These are phyloP conservation scores for Lemur catta DNA, from an alignment of 2,797 vertebrate genomes.

Conservation along the genomic window DNA sequence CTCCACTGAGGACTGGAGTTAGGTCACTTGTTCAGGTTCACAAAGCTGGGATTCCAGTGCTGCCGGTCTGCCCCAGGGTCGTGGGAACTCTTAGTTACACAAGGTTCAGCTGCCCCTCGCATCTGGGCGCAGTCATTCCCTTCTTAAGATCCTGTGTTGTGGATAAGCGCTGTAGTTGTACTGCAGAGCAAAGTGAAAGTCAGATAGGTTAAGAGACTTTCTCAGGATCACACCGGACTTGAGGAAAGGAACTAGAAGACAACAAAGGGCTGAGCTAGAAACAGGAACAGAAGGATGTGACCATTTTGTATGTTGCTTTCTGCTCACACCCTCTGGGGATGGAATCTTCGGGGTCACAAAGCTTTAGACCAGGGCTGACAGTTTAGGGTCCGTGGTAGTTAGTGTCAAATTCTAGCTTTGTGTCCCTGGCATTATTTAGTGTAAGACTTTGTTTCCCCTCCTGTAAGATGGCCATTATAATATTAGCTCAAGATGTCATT, in stretches of 20 bases:
- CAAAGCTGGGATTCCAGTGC: neutral
- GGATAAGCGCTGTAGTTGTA: no score
- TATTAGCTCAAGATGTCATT: neutral
- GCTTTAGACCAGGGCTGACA: neutral
- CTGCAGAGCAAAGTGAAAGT: neutral
- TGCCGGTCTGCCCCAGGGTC: neutral
- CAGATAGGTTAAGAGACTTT: neutral
- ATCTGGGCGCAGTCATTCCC: neutral
- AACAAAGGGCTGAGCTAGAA: neutral
- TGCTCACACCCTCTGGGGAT: neutral
- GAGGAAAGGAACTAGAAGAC: neutral
- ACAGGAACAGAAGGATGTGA: neutral
- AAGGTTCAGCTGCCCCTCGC: neutral
- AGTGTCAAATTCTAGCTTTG: neutral
- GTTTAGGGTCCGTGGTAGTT: rapidly evolving
- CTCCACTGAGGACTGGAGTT: neutral
- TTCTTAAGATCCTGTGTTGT: neutral
- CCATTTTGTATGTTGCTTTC: neutral
- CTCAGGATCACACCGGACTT: neutral
- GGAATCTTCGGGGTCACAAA: neutral
- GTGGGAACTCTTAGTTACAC: neutral
- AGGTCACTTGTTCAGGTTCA: neutral
- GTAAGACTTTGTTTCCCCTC: neutral
- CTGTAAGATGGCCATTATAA: neutral
- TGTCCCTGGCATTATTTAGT: neutral